A percentile compares a stretch with the other conserved stretches of the same genome.
Evolutionary conservation across 1,140 invertebrate genomes (phyloP).

Genomic region (Saccostrea echinata): DNA sequence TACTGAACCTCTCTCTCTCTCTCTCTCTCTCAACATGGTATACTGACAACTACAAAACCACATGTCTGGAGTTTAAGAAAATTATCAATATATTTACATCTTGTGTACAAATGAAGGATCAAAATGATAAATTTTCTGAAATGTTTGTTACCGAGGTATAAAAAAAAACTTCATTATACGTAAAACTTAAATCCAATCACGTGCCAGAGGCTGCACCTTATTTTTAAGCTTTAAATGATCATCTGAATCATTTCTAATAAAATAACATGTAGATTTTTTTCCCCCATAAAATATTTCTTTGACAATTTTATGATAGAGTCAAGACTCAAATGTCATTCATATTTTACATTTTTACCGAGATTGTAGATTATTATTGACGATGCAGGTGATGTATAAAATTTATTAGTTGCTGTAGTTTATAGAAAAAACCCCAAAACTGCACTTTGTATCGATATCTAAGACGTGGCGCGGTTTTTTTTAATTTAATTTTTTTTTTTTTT

Average conservation of each 20-base stretch:
- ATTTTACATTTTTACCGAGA: not conserved
- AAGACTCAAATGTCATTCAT: not conserved
- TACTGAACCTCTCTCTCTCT: too few relatives aligned
- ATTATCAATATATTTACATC: too few relatives aligned
- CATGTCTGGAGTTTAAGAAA: too few relatives aligned
- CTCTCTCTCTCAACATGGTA: too few relatives aligned
- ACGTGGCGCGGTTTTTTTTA: too few relatives aligned
- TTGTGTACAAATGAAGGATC: too few relatives aligned
- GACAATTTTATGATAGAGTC: slow-evolving; percentile 3
- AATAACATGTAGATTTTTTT: slow-evolving; percentile 7
- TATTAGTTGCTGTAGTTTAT: not conserved
- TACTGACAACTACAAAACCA: too few relatives aligned
- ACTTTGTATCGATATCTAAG: not conserved
- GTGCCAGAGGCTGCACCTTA: not conserved
- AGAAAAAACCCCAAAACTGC: not conserved
- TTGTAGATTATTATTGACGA: not conserved
- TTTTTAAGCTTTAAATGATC: not conserved
- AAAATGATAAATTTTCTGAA: too few relatives aligned
- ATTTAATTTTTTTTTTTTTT: too few relatives aligned
- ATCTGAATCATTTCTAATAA: not conserved
- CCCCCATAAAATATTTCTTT: slow-evolving; percentile 7
- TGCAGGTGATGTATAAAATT: not conserved
- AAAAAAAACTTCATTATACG: not conserved
- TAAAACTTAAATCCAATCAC: not conserved
- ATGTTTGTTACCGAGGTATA: too few relatives aligned